Conservation (phyloP, 1,140 invertebrate species). For the Anastrepha ludens region DNA sequence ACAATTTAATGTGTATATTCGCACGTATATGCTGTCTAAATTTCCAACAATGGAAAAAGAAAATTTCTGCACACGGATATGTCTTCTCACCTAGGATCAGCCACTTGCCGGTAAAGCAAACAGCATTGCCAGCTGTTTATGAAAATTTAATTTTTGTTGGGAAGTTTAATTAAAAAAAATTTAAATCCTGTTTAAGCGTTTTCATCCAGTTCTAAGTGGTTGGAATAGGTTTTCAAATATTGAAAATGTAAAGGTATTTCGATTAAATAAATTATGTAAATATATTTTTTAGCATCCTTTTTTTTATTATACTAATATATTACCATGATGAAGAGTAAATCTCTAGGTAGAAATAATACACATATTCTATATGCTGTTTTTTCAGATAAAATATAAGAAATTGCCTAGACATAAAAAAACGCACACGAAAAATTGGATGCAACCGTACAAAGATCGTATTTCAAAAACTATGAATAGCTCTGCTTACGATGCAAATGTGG, state of each 20-base stretch:
- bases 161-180: too few species aligned
- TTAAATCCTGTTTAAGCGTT: too few species aligned
- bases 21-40: background rate
- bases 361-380: too few species aligned
- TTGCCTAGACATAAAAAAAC: background rate
- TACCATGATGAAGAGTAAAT: too few species aligned
- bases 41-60: constrained; percentile 8
- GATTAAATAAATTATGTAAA: too few species aligned
- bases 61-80: background rate
- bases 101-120: constrained; percentile 25
- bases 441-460: background rate
- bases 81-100: constrained; percentile 13
- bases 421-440: background rate
- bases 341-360: too few species aligned
- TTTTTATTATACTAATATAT: background rate
- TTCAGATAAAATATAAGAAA: too few species aligned
- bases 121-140: constrained; percentile 2
- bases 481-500: background rate
- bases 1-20: constrained; percentile 26
- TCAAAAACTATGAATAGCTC: constrained; percentile 1
- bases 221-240: too few species aligned
- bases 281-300: too few species aligned
- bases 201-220: too few species aligned
- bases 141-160: background rate
- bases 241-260: too few species aligned